Evolutionary conservation across 2,888 invertebrate species (phyloP), one percentile per base, ranked within the genome.

Genomic region (Therioaphis trifolii): DNA sequence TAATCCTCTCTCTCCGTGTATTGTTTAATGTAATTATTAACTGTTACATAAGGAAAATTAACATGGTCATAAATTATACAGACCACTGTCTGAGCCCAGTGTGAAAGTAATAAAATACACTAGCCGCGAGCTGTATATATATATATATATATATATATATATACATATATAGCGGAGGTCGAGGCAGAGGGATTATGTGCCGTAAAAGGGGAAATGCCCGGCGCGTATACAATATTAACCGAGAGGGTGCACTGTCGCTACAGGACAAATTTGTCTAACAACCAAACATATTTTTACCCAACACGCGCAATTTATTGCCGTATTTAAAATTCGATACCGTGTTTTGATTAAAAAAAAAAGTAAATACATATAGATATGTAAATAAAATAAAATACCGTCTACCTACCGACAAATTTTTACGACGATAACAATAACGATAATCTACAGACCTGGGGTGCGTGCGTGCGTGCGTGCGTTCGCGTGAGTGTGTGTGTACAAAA

Each of bases 1-100:
- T 77, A 63, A 66, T 66, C 77, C 66, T 52, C 46, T 63, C 21
- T 7, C 14, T n/a, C 7, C 27, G 21, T 49, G n/a, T 49, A 29
- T 49, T 49, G 49, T 77, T 76, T 49, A 46, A 71, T 49, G 80
- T 55, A 63, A 72, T 82, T 71, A 82, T 63, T 72, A 82, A 82
- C 72, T 35, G 80, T 82, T 63, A 82, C 71, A 63, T 63, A 72
- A 82, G 72, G 79, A 80, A 80, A 80, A 80, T 71, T 71, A 80
- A 80, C 80, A 49, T 18, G 72, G 46, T n/a, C 61, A 49, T 82
- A 63, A 82, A 82, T 82, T 82, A 72, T 52, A 63, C 24, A 74
- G 61, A 63, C 80, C 80, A 82, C 72, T 63, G 80, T 82, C 71
- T 63, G 72, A 82, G 80, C 49, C 29, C 63, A 14, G 49, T 40